Evolutionary conservation across 2,888 invertebrate genomes (phyloP).

Genomic region (Ellobium chinense): DNA sequence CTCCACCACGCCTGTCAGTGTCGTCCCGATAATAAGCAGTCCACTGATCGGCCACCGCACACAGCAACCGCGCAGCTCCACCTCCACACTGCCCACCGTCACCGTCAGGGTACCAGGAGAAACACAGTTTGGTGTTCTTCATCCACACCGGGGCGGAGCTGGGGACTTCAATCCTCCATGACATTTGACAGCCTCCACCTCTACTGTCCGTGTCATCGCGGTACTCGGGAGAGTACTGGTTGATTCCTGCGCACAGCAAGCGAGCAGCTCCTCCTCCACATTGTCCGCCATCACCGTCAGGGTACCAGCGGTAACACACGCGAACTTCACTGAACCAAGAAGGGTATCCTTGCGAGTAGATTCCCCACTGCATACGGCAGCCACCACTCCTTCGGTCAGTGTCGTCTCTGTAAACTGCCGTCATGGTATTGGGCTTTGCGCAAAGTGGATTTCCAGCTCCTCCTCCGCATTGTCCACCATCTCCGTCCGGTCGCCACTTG

Average conservation of each 20-base stretch:
- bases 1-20: constrained; percentile 49
- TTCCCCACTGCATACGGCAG: constrained; percentile 51
- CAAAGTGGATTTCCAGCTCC: constrained; percentile 48
- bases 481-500: constrained; percentile 48
- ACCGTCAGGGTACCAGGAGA: constrained; percentile 52
- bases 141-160: constrained; percentile 45
- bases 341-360: constrained; percentile 5
- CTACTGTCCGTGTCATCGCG: constrained; percentile 50
- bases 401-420: constrained; percentile 48
- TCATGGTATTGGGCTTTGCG: constrained; percentile 38
- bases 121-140: constrained; percentile 47
- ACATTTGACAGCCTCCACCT: constrained; percentile 49
- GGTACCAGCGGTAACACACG: constrained; percentile 46
- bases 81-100: constrained; percentile 52
- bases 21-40: constrained; percentile 51
- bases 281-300: constrained; percentile 49
- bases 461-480: constrained; percentile 51
- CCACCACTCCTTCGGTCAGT: constrained; percentile 47
- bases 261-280: constrained; percentile 47
- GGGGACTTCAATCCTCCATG: constrained; percentile 46
- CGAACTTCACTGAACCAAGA: constrained; percentile 48
- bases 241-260: constrained; percentile 40
- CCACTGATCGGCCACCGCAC: constrained; percentile 50
- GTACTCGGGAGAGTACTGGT: constrained; percentile 44
- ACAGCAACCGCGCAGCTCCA: constrained; percentile 27